Conservation (phyloP, 2,888 invertebrate genomes). For the Sphaeridia pumilis region DNA sequence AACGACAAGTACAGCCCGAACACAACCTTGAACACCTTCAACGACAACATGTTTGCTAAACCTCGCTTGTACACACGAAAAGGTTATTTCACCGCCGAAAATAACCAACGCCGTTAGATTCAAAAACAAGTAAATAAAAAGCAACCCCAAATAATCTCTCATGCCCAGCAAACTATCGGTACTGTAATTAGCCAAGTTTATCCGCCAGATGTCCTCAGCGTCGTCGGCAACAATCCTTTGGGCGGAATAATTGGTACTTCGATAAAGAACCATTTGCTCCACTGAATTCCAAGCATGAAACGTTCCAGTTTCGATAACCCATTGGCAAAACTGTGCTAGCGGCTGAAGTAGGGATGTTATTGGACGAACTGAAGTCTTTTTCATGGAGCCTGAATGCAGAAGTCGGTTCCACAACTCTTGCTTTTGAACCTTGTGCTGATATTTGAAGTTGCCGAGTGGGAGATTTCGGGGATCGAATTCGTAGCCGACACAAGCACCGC, state of each 20-base stretch:
- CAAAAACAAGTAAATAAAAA: constrained; percentile 21
- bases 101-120: constrained; percentile 18
- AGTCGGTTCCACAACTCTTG: constrained; percentile 5
- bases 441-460: background rate
- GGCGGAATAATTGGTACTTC: background rate
- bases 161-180: constrained; percentile 23
- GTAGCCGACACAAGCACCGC: constrained; percentile 30
- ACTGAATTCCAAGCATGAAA: constrained; percentile 29
- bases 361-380: constrained; percentile 2
- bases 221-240: too few species aligned
- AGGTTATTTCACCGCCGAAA: constrained; percentile 21
- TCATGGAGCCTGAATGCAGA: constrained; percentile 6
- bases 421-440: background rate
- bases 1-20: too few species aligned
- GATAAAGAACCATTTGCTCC: constrained; percentile 25
- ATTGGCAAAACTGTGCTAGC: constrained; percentile 27
- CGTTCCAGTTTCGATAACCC: constrained; percentile 28
- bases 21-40: background rate
- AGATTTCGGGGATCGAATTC: constrained; percentile 31
- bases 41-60: background rate
- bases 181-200: background rate
- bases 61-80: background rate
- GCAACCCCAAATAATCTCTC: constrained; percentile 27
- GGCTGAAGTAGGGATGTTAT: constrained; percentile 19
- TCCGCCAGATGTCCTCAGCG: constrained; percentile 5